These are phyloP conservation scores for Apolygus lucorum DNA, from an alignment of 1,140 invertebrate species.

Conservation along the genomic window DNA sequence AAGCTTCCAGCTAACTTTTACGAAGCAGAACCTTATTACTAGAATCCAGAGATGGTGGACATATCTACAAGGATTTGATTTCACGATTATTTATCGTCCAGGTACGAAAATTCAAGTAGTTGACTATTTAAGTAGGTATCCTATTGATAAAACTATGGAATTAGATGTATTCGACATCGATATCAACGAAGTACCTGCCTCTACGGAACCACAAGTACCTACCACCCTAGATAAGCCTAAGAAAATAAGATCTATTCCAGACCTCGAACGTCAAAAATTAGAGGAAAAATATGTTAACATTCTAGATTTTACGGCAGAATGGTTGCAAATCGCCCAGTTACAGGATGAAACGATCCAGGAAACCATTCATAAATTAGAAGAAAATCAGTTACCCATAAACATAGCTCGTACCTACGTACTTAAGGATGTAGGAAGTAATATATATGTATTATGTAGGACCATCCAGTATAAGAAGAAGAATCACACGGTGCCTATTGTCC, in stretches of 20 bases:
- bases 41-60: too few species aligned
- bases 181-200: too few species aligned
- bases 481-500: too few species aligned
- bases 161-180: too few species aligned
- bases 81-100: background rate
- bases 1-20: background rate
- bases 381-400: too few species aligned
- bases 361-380: too few species aligned
- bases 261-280: too few species aligned
- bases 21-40: background rate
- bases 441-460: background rate
- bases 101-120: background rate
- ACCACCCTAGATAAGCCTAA: too few species aligned
- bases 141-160: too few species aligned
- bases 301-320: background rate
- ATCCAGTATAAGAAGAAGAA: too few species aligned
- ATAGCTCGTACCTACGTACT: background rate
- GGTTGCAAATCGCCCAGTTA: background rate
- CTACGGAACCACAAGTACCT: too few species aligned
- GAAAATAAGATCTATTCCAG: too few species aligned
- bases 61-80: background rate
- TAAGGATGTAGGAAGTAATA: background rate
- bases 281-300: background rate
- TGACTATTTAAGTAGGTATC: background rate
- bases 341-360: background rate